A percentile compares a stretch with the other conserved stretches of the same genome.
Evolutionary conservation across 2,888 invertebrate genomes (phyloP).

Genomic region (Sturmia bella): DNA sequence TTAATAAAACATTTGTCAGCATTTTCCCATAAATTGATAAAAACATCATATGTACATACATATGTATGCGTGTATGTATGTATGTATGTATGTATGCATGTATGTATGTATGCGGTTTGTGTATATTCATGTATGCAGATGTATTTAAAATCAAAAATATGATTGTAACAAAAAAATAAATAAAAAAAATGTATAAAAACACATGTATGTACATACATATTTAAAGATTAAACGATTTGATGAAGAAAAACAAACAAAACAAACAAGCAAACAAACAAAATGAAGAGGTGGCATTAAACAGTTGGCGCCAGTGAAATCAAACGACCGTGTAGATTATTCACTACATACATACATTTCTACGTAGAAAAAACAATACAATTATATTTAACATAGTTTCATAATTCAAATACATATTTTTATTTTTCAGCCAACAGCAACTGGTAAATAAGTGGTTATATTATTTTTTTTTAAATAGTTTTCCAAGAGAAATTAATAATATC

Average conservation of each 20-base stretch:
- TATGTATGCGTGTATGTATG: too few relatives aligned
- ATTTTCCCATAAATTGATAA: too few relatives aligned
- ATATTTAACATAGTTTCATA: conserved; percentile 39
- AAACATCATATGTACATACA: too few relatives aligned
- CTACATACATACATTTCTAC: conserved; percentile 46
- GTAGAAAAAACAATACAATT: conserved; percentile 12
- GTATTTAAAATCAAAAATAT: too few relatives aligned
- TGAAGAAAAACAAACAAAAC: conserved; percentile 7
- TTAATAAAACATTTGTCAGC: too few relatives aligned
- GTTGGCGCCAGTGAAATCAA: conserved; percentile 69
- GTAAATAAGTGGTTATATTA: conserved; percentile 13
- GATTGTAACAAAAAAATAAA: too few relatives aligned
- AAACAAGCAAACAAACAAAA: background rate
- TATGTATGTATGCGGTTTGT: too few relatives aligned
- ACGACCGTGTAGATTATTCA: conserved; percentile 64
- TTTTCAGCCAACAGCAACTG: conserved; percentile 16
- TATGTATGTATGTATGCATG: too few relatives aligned
- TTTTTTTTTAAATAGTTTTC: background rate
- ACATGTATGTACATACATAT: conserved; percentile 3
- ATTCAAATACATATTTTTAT: conserved; percentile 29
- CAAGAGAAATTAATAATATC: conserved; percentile 2
- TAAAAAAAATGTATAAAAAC: too few relatives aligned
- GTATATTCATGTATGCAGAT: too few relatives aligned
- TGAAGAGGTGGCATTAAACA: conserved; percentile 31
- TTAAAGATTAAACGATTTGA: conserved; percentile 52